Base-by-base conservation (phyloP, 2,888 invertebrate genomes). In the Ophonus ardosiacus region DNA sequence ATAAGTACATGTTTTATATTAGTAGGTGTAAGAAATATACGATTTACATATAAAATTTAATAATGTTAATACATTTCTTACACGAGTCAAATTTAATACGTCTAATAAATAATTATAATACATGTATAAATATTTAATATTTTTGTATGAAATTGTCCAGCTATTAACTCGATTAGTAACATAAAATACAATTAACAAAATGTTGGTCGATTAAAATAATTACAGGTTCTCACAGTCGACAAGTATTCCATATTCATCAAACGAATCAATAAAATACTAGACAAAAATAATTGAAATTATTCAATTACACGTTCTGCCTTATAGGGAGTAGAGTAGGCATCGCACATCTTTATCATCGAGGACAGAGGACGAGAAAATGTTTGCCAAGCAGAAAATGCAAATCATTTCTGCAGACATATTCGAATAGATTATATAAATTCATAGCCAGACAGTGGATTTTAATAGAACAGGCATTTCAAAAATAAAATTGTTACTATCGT, bases 111-210 rank as follows among this genome's bases (percentile, higher is more conserved):
- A 68, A 68, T 68, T 68, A 38, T 68, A 68, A 68, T 68, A 68
- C 24, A 31, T 68, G 68, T 24, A 68, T 68, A 31, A 68, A 68
- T 68, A 68, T 68, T 68, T 68, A 68, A 68, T 68, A 38, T 38
- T 68, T 68, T n/a, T 68, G 68, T 68, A 38, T 68, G 68, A 68
- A 68, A 68, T 31, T 68, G 68, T 68, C 24, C 38, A 3, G 68
- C 68, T 68, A 68, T 68, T 68, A 68, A 68, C 31, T 68, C 31
- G 68, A 68, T 68, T 38, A 68, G 68, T 38, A 38, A 68, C 68
- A 68, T 68, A 68, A 68, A 68, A 68, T 68, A 68, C 31, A 68
- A 68, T 68, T 68, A 68, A 68, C 68, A 24, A 68, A 68, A 68
- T 68, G 68, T 68, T 68, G 24, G 68, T 68, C 68, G 38, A 68